Evolutionary conservation across 2,113 vertebrate species (phyloP), one percentile per base, ranked within the genome.

Genomic region (Syrrhaptes paradoxus): DNA sequence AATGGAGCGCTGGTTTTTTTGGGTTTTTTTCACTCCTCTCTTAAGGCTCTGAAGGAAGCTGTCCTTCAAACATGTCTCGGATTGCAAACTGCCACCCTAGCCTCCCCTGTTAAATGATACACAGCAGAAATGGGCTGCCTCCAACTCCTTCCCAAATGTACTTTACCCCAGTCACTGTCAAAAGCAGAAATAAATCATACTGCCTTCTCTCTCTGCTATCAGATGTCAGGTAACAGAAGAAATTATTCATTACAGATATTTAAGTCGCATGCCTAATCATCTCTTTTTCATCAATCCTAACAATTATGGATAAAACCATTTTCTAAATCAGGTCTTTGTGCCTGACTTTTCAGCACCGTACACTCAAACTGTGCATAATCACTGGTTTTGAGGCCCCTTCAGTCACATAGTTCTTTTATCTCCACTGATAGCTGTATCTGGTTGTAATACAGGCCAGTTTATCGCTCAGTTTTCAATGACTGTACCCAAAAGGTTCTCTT

Each of bases 101-200:
- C 31, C 13, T 57, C 62, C 48, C 45, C 26, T 10, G 24, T 1
- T 22, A 10, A 46, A 26, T 7, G 28, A 58, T 0, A 52, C 4
- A 16, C 41, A 46, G 13, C 5, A 25, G 19, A 14, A 31, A 58
- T 0, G 2, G 10, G 17, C 41, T 74, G 86, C 11, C 46, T n/a
- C 45, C 51, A 48, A 6, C 43, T 43, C 77, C 76, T 63, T 13
- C 52, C 45, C 72, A 70, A 73, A 61, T 0, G 34, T 0, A 12
- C 49, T 41, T 22, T 0, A 24, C 17, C 19, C 6, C 32, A 55
- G 19, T 9, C 34, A 48, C 24, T 26, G 22, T 0, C 13, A 62
- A 38, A 38, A 62, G 31, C 25, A 73, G 24, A 54, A 66, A 25
- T 58, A 10, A 21, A 36, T 20, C 43, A 29, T 0, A n/a, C 1